Base-by-base conservation (phyloP, 1,140 invertebrate species). In the Halictus rubicundus region DNA sequence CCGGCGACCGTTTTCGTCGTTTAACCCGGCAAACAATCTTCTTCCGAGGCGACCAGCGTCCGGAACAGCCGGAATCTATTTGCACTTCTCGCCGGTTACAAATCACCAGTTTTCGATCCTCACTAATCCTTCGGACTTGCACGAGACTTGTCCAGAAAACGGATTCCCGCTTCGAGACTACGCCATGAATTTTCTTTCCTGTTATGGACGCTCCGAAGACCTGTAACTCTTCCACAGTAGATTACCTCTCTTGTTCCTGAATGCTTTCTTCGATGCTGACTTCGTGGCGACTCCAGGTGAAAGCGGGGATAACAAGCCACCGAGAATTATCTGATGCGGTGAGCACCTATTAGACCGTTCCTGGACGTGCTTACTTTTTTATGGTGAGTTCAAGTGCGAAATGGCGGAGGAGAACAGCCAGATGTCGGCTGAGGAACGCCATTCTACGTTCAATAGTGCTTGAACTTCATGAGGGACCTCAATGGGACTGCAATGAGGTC, bases 61-160 rank as follows among this genome's bases (percentile, higher is more conserved):
- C 65, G 49, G 71, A 60, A n/a, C 23, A 70, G 27, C 61, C 52
- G 32, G 64, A 79, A 85, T 85, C 70, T 78, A 78, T 85, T 85
- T 85, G 83, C 83, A n/a, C n/a, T n/a, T 32, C 32, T 70, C 66
- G 71, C 63, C 80, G 60, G 54, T 77, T 68, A 81, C 84, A 85
- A 85, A 85, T 85, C 84, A 87, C 83, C 77, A 54, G 77, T 82
- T 78, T 80, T 81, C 87, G 86, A 86, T 87, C 83, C 86, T 85
- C 12, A 61, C 73, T 85, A 85, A 85, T 85, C 84, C 83, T 46
- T 68, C 10, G 57, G 82, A 68, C 76, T 23, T 16, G 25, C 64
- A 57, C 42, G 52, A 77, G 63, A 59, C 59, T 42, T 60, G 75
- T 73, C 72, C 68, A 81, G 60, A 82, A 64, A 77, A 73, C 42